Base-by-base conservation (phyloP, 2,113 vertebrate species). In the Sylvia atricapilla region DNA sequence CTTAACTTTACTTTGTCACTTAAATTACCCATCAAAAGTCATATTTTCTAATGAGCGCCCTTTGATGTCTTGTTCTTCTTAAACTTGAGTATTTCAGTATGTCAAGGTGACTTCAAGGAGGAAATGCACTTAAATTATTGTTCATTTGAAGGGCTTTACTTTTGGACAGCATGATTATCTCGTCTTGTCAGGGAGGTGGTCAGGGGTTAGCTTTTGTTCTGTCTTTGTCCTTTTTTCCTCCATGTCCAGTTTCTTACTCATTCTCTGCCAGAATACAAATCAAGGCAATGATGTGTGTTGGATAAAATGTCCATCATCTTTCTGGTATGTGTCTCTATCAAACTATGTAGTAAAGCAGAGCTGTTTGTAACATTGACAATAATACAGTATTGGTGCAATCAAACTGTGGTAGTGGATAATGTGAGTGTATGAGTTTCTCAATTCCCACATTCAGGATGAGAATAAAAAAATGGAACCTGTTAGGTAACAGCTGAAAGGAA, bases 181-280 rank as follows among this genome's bases (percentile, higher is more conserved):
- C 85, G 49, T 91, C 82, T 75, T 97, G 93, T 96, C 90, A 97
- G 56, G 30, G 44, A 93, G 79, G 74, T 52, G 86, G 35, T 15
- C n/a, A 47, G 68, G 43, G 69, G 85, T 96, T 97, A 96, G 59
- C 69, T 96, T 97, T 93, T 85, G 77, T 68, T 50, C 82, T 96
- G 1, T 89, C 82, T 95, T 91, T 95, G 75, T 94, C 90, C 72
- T 95, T 82, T 94, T 93, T 77, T 60, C 28, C 50, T 81, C 37
- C 70, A 84, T 84, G 35, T 88, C 73, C 46, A 76, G 44, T 95
- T 94, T 96, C 83, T 69, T 94, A 60, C 52, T 77, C 78, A n/a
- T 82, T 96, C 43, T 87, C 47, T 91, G 92, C 27, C 68, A 87
- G 94, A 97, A 96, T 97, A 96, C 89, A 97, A 96, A 97, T 95